Base-by-base conservation (phyloP, 2,888 invertebrate genomes). In the Meliscaeva auricollis region DNA sequence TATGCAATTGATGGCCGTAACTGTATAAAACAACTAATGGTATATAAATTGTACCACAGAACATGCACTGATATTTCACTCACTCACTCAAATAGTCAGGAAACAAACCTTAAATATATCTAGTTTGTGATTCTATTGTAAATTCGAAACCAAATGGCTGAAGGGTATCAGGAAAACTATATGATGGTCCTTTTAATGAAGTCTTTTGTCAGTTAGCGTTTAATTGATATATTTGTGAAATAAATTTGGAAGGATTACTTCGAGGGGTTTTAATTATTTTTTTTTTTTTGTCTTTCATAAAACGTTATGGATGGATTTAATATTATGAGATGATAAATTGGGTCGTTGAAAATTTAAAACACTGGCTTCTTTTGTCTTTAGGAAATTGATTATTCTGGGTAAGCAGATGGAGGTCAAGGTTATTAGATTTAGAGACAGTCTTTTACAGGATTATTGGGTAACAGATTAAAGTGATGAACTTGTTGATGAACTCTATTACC, bases 1-100 rank as follows among this genome's bases (percentile, higher is more conserved):
- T n/a, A n/a, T n/a, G n/a, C 66, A 64, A 64, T 46, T 64, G 44
- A 46, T n/a, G 17, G 15, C 54, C 30, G 7, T 58, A 38, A n/a
- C n/a, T 20, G 9, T 38, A 38, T 6, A 58, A 5, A 54, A 35
- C 6, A 35, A 58, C 17, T 20, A n/a, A 20, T 50, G 2, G 17
- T 9, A 48, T 41, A 13, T 1, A 32, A 22, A 11, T n/a, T 20
- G 26, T n/a, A 44, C 44, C 62, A n/a, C 44, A 44, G 26, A 62
- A 62, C 44, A 62, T 62, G 26, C 62, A 62, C 26, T 62, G 62
- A 62, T 41, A 62, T 62, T 58, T 22, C 35, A 58, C 20, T 58
- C 38, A 13, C 3, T 38, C 9, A 35, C 0, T 35, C 35, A 7
- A n/a, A n/a, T n/a, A 38, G 6, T 38, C 13, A 3, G 38, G 0